These are phyloP conservation scores for Bombus affinis DNA, from an alignment of 1,140 invertebrate species.

Conservation along the genomic window DNA sequence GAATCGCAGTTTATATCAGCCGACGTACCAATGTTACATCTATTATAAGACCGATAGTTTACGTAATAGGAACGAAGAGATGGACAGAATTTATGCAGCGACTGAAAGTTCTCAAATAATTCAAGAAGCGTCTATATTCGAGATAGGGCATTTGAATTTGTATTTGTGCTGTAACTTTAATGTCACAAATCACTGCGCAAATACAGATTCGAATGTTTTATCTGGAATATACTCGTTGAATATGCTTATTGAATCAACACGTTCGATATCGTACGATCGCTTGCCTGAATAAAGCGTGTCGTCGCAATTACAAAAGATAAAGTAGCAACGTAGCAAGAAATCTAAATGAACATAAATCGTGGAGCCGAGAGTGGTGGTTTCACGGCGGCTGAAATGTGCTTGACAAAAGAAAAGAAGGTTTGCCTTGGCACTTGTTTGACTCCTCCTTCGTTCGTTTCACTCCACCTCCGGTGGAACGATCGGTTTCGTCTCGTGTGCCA, in stretches of 20 bases:
- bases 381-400: constrained; percentile 34
- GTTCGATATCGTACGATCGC: neutral
- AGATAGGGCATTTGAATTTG: too few species aligned
- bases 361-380: neutral
- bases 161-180: too few species aligned
- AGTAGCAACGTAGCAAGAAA: neutral
- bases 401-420: constrained; percentile 69
- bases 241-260: neutral
- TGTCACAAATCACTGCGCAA: too few species aligned
- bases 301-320: neutral
- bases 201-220: neutral
- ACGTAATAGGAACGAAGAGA: too few species aligned
- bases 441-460: constrained; percentile 70
- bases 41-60: too few species aligned
- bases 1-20: too few species aligned
- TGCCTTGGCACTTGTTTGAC: constrained; percentile 72
- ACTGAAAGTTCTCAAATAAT: too few species aligned
- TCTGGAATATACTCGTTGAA: neutral
- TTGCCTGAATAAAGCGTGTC: neutral
- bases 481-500: constrained; percentile 49
- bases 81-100: too few species aligned
- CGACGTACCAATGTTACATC: too few species aligned
- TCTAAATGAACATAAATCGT: too few species aligned
- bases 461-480: constrained; percentile 53
- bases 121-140: too few species aligned